phyloP scores from a whole-genome alignment of 92 coral and sea anemone genomes.

The Bergia sp. region DNA sequence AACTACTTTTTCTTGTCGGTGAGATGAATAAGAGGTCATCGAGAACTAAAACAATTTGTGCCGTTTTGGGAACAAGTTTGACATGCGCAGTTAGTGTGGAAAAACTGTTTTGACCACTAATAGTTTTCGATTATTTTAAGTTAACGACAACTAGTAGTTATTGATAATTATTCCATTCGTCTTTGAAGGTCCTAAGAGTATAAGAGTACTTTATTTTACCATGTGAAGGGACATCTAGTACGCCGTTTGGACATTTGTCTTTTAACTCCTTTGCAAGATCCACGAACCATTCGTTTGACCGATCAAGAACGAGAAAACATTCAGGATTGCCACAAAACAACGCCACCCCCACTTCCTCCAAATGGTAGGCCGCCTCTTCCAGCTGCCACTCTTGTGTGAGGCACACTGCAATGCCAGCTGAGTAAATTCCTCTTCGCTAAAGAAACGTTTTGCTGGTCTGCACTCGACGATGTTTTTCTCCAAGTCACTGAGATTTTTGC shows the following conservation, averaged over 20 bases:
- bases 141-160: no score
- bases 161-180: no score
- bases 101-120: no score
- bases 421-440: not conserved
- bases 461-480: not conserved
- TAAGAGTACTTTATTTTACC: not conserved
- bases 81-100: no score
- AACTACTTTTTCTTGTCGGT: no score
- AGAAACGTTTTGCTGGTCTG: not conserved
- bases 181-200: no score
- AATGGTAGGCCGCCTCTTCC: constrained; percentile 7
- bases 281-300: constrained; percentile 13
- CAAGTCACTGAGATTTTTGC: not conserved
- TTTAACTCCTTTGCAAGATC: not conserved
- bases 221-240: not conserved
- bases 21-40: no score
- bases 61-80: no score
- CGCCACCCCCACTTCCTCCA: constrained; percentile 27
- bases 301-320: constrained; percentile 8
- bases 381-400: constrained; percentile 11
- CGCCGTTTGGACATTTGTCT: constrained; percentile 29
- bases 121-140: no score
- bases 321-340: not conserved
- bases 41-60: no score
- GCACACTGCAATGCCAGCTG: constrained; percentile 18